Base-by-base conservation (phyloP, 2,888 invertebrate species). In the Dendrolimus pini region DNA sequence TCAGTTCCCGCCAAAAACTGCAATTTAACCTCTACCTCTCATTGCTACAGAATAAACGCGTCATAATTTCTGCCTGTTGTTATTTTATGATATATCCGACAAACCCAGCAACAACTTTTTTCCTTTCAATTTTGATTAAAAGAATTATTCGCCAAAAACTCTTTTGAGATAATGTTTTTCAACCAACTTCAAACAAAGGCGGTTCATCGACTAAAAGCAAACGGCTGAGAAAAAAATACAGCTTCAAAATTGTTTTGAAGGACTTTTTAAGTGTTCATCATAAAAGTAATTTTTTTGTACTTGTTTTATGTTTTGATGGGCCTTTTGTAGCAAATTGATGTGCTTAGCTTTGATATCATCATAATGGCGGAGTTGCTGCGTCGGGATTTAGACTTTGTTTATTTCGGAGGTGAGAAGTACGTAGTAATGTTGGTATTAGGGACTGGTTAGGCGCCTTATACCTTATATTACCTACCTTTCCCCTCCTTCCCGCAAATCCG, bases 181-280 rank as follows among this genome's bases (percentile, higher is more conserved):
- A 57, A 58, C 54, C 59, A 61, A 59, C 59, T 55, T 52, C 41
- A 59, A 61, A 62, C 62, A 62, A 61, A 61, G 63, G 61, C 58
- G 55, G 57, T 62, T 42, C 56, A 56, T 59, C 52, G 58, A 59
- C 30, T 30, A 57, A 54, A 41, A 56, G 54, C 7, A 53, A 10
- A 30, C 13, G 54, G 58, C 54, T 54, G 57, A 55, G 47, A 9
- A 47, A 47, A 47, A 66, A 61, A 66, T 67, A 67, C 64, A 61
- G 62, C 62, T 66, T 63, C 61, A 62, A 67, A 65, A 72, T 72
- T 74, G 71, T 74, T 75, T 69, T 30, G 58, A 58, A 71, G 62
- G 71, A 69, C 66, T 69, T 71, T 76, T 73, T 72, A 73, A 76
- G 65, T 61, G 61, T 60, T 57, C 30, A 61, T 61, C 61, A 58